Evolutionary conservation across 2,797 vertebrate genomes (phyloP).

Genomic region (Epinephelus awoara): DNA sequence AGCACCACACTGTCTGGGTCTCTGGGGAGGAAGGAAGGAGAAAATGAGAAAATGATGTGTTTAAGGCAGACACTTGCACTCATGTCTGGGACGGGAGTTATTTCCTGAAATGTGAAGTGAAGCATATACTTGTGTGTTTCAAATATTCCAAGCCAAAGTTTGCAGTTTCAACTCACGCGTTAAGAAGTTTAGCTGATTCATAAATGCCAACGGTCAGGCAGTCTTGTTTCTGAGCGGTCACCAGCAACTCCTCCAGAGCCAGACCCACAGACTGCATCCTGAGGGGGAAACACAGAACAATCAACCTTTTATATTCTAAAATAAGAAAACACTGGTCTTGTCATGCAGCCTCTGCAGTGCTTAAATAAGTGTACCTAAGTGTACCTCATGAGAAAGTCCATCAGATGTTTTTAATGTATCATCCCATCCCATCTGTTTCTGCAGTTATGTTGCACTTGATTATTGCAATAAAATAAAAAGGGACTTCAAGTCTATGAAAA

Average conservation of each 20-base stretch:
- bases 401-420: not conserved
- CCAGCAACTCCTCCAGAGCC: conserved; percentile 91
- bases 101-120: not conserved
- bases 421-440: not conserved
- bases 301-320: conserved; percentile 10
- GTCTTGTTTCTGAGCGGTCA: conserved; percentile 89
- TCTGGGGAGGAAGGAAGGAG: conserved; percentile 71
- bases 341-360: not conserved
- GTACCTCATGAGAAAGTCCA: not conserved
- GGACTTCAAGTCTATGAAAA: not conserved
- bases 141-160: not conserved
- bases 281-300: conserved; percentile 7
- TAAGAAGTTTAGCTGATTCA: conserved; percentile 92
- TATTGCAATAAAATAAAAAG: not conserved
- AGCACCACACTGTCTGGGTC: conserved; percentile 94
- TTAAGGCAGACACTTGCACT: not conserved
- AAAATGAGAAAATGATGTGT: not conserved
- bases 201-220: conserved; percentile 92
- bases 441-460: conserved; percentile 2
- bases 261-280: conserved; percentile 90
- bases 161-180: conserved; percentile 85
- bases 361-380: not conserved
- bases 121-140: not conserved
- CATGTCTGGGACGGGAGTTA: not conserved
- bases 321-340: not conserved